These are phyloP conservation scores for Andricus quercusramuli DNA, from an alignment of 2,888 invertebrate species.

Conservation along the genomic window DNA sequence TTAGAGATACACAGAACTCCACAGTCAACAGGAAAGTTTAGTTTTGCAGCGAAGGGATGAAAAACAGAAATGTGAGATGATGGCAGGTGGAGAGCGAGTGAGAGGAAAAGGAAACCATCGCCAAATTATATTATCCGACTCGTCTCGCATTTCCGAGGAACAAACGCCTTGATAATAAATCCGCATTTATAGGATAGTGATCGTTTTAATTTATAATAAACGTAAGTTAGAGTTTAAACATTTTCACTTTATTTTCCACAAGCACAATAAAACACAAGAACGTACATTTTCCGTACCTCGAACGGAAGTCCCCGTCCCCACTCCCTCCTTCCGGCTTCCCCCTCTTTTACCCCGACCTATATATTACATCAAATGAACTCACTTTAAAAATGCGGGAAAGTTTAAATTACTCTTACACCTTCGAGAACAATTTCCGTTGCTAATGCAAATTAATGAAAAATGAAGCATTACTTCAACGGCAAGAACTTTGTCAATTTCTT, in stretches of 20 bases:
- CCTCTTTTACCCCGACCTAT: too few species aligned
- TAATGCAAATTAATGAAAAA: conserved; percentile 30
- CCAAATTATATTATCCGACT: conserved; percentile 54
- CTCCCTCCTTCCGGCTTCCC: too few species aligned
- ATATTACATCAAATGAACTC: too few species aligned
- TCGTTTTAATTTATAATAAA: too few species aligned
- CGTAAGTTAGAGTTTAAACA: too few species aligned
- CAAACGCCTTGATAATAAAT: conserved; percentile 26
- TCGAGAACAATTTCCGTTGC: conserved; percentile 33
- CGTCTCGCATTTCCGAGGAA: conserved; percentile 46
- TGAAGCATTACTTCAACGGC: conserved; percentile 15
- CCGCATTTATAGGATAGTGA: neutral
- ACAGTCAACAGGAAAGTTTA: neutral
- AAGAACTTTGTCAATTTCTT: conserved; percentile 28
- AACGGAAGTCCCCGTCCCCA: too few species aligned
- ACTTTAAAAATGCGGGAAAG: too few species aligned
- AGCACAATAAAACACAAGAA: too few species aligned
- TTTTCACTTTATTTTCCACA: too few species aligned
- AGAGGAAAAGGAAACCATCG: conserved; percentile 46
- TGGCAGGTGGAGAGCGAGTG: conserved; percentile 5
- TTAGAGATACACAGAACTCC: conserved; percentile 41
- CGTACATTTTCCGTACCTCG: too few species aligned
- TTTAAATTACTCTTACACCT: too few species aligned
- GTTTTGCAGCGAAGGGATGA: neutral
- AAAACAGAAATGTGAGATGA: conserved; percentile 18